Evolutionary conservation across 2,113 vertebrate species (phyloP), one percentile per base, ranked within the genome.

Genomic region (Anolis carolinensis): DNA sequence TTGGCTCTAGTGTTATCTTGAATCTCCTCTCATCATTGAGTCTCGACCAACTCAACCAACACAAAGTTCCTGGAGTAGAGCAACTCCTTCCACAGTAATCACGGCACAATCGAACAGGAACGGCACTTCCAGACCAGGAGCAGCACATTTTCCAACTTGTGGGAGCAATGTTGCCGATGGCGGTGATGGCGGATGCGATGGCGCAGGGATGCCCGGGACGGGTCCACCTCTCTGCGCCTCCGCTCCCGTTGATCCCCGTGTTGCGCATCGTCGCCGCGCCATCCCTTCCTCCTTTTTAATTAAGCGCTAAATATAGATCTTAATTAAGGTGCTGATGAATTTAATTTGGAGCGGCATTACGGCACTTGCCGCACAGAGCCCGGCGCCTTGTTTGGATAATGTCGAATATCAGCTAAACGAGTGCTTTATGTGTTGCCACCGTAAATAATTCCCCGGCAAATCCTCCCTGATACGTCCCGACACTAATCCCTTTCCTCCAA

Each of bases 261-360:
- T 84, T 52, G 55, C 87, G 89, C 93, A 86, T 91, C 16, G 1
- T 0, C 1, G 39, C 90, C 83, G 88, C 88, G 71, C 85, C 87
- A 20, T 59, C 65, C 76, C 89, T 39, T 32, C 83, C 73, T 95
- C 93, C 93, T 92, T 94, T 59, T 91, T 96, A 95, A 96, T 96
- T 96, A 95, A 95, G 92, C 94, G 89, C 95, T 95, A 96, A 96
- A 96, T 95, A 95, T 96, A 96, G 96, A 95, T 95, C 95, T 96
- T 96, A 96, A 97, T 96, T 96, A 96, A 96, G 94, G 95, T 93
- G 82, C 95, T 95, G 96, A 96, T 96, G 94, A 95, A 96, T 96
- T 96, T 96, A 96, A 96, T 96, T 96, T 95, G 89, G 96, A 97
- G 95, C 93, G 94, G 95, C 92, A 91, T 95, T 95, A 92, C 94